phyloP scores from a whole-genome alignment of 2,113 vertebrate species.

The Mirza zaza region DNA sequence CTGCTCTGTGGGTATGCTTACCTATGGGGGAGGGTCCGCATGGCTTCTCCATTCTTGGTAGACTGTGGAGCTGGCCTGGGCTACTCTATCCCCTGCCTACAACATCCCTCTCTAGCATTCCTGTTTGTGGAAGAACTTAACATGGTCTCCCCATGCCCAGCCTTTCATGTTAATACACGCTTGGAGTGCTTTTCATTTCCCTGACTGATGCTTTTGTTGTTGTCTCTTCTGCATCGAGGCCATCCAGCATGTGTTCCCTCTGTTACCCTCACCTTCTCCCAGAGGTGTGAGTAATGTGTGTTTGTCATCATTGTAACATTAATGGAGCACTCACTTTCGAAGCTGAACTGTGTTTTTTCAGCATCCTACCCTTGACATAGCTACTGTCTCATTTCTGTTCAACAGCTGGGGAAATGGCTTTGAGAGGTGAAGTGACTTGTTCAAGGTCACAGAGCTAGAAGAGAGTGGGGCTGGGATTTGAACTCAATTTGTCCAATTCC shows the following conservation, averaged over 20 bases:
- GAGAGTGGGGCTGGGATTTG: not conserved
- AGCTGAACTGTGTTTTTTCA: not conserved
- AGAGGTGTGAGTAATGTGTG: not conserved
- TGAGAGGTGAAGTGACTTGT: not conserved
- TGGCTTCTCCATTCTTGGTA: not conserved
- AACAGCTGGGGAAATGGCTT: not conserved
- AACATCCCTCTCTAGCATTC: not conserved
- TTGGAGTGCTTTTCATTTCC: not conserved
- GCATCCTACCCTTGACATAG: not conserved
- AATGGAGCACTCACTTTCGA: not conserved
- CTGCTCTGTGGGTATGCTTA: not conserved
- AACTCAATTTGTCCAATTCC: not conserved
- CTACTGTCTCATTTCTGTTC: not conserved
- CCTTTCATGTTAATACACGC: not conserved
- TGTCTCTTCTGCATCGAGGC: not conserved
- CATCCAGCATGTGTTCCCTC: not conserved
- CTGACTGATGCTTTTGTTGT: not conserved
- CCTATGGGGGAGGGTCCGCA: not conserved
- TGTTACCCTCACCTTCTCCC: not conserved
- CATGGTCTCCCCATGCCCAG: not conserved
- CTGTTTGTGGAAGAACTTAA: not conserved
- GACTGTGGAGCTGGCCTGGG: not conserved
- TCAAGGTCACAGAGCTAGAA: not conserved
- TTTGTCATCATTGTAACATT: not conserved
- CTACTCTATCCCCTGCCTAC: not conserved